These are phyloP conservation scores for Pelagia noctiluca DNA, from an alignment of 30 jellyfish, hydroid and myxozoan genomes.

Conservation along the genomic window DNA sequence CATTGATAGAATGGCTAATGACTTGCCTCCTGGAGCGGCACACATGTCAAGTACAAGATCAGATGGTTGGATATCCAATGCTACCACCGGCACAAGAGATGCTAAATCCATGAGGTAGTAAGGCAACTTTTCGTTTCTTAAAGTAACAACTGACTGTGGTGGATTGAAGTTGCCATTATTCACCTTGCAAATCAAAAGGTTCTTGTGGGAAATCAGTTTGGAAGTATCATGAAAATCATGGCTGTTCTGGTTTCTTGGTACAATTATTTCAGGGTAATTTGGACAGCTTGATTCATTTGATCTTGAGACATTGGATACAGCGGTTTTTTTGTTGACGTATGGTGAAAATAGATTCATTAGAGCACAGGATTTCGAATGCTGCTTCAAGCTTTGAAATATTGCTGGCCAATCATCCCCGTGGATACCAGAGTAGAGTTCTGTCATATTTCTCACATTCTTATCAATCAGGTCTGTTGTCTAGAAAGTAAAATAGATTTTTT, in stretches of 20 bases:
- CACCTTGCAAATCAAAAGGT: neutral
- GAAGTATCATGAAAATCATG: no score
- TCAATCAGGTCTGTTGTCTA: neutral
- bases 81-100: slow-evolving; percentile 76
- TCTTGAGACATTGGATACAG: neutral
- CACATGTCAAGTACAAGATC: slow-evolving; percentile 81
- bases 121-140: slow-evolving; percentile 17
- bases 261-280: neutral
- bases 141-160: slow-evolving; percentile 11
- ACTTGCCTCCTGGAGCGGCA: slow-evolving; percentile 87
- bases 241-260: neutral
- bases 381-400: neutral
- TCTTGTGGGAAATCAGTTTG: no score
- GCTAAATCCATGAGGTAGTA: slow-evolving; percentile 74
- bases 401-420: neutral
- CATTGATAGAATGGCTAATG: slow-evolving; percentile 57
- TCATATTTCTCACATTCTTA: neutral
- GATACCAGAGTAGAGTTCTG: neutral
- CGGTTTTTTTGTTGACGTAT: neutral
- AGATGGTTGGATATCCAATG: slow-evolving; percentile 38
- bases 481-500: neutral
- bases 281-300: no score
- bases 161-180: neutral
- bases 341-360: neutral
- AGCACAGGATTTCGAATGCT: neutral